Percentiles rank a stretch among this genome's conserved stretches.
phyloP scores from a whole-genome alignment of 2,797 vertebrate genomes.

The Clarias pachynema region DNA sequence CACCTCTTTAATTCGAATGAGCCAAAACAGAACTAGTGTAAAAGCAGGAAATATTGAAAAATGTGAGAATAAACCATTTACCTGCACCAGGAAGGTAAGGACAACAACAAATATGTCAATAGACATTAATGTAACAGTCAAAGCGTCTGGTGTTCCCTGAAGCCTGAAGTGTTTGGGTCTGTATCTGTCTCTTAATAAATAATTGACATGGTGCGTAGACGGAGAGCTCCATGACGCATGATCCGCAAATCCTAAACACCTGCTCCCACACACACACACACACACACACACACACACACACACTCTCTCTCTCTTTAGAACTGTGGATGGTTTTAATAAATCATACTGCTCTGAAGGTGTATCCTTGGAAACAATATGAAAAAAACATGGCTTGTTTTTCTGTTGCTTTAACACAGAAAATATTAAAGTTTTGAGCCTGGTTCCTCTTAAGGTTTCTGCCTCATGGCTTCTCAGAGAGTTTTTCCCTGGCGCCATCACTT shows the following conservation, averaged over 20 bases:
- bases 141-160: background rate
- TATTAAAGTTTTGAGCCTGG: background rate
- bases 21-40: background rate
- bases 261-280: constrained; percentile 30
- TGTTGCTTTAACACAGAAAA: background rate
- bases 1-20: background rate
- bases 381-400: background rate
- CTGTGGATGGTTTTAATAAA: background rate
- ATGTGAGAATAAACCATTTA: background rate
- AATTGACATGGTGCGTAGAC: constrained; percentile 46
- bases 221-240: constrained; percentile 47
- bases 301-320: background rate
- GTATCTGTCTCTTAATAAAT: constrained; percentile 29
- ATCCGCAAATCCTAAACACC: constrained; percentile 41
- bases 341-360: background rate
- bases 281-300: background rate
- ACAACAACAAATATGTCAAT: background rate
- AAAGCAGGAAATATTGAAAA: background rate
- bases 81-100: background rate
- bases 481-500: no score
- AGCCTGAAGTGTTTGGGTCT: constrained; percentile 24
- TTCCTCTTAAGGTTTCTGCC: no score
- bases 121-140: background rate
- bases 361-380: background rate
- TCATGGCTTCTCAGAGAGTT: no score